Percentiles rank a stretch among this genome's conserved stretches.
Evolutionary conservation across 2,888 invertebrate genomes (phyloP).

Genomic region (Dorcus parallelipipedus): DNA sequence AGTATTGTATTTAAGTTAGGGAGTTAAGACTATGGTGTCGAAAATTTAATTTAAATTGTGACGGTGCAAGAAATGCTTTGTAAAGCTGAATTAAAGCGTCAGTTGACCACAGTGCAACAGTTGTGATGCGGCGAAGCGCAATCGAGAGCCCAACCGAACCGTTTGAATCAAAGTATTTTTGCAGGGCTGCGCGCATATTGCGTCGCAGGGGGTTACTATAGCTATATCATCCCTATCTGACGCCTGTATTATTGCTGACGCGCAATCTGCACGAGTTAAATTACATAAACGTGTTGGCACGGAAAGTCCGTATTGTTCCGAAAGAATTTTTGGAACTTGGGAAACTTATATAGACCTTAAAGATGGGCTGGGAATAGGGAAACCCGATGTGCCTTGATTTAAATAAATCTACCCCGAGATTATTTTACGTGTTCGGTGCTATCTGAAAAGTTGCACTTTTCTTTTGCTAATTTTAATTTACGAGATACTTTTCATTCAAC

Average conservation of each 20-base stretch:
- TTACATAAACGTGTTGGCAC: constrained; percentile 39
- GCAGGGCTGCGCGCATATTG: constrained; percentile 11
- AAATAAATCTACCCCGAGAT: neutral
- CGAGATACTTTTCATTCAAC: too few species aligned
- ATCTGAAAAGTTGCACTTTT: too few species aligned
- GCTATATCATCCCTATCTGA: constrained; percentile 42
- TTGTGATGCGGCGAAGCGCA: constrained; percentile 26
- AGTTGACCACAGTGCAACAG: constrained; percentile 40
- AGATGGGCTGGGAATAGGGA: neutral
- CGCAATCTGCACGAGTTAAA: constrained; percentile 40
- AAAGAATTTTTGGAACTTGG: constrained; percentile 20
- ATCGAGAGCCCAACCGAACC: neutral
- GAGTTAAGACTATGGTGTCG: neutral
- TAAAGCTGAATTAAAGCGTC: constrained; percentile 28
- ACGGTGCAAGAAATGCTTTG: constrained; percentile 24
- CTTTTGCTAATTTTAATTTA: too few species aligned
- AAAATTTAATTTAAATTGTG: constrained; percentile 27
- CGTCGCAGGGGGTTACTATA: constrained; percentile 36
- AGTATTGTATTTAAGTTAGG: neutral
- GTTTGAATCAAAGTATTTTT: constrained; percentile 20
- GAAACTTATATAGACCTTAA: constrained; percentile 1
- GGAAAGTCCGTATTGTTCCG: constrained; percentile 31
- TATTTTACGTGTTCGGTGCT: neutral
- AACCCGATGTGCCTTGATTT: constrained; percentile 1
- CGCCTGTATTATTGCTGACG: constrained; percentile 40